Evolutionary conservation across 2,113 vertebrate genomes (phyloP).

Genomic region (Chloropsis hardwickii): DNA sequence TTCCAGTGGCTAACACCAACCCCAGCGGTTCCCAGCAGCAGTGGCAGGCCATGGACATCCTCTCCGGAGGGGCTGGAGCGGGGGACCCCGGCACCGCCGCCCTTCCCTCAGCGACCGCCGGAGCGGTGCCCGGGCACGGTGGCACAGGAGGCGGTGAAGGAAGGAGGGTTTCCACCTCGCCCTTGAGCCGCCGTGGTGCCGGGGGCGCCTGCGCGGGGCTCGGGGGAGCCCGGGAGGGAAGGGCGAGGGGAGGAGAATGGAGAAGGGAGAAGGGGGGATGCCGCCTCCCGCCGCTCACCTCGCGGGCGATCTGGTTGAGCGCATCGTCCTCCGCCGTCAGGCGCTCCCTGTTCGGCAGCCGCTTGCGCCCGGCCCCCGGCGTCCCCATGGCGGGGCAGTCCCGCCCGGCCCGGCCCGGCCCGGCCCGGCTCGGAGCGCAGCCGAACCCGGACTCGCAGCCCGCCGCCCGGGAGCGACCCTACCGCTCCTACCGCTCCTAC

Average conservation of each 20-base stretch:
- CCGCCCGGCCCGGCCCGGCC: too few relatives aligned
- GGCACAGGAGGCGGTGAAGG: background rate
- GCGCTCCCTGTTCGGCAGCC: constrained; percentile 85
- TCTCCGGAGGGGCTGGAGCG: background rate
- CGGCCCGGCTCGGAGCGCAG: background rate
- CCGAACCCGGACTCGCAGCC: background rate
- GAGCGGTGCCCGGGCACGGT: background rate
- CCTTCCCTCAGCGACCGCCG: background rate
- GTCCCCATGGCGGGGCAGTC: constrained; percentile 79
- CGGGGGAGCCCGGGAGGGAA: background rate
- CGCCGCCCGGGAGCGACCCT: background rate
- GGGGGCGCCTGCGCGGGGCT: background rate
- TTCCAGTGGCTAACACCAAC: background rate
- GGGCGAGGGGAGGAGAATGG: background rate
- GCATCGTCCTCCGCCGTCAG: constrained; percentile 90
- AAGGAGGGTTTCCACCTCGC: background rate
- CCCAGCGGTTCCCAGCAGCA: background rate
- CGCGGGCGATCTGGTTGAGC: constrained; percentile 87
- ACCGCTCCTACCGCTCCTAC: too few relatives aligned
- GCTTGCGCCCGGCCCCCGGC: constrained; percentile 85
- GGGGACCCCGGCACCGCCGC: background rate
- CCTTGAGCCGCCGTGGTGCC: background rate
- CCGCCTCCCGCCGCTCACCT: constrained; percentile 73
- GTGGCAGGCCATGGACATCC: background rate
- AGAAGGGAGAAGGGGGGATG: background rate